These are phyloP conservation scores for Melinaea marsaeus DNA, from an alignment of 2,888 invertebrate species.

Conservation along the genomic window DNA sequence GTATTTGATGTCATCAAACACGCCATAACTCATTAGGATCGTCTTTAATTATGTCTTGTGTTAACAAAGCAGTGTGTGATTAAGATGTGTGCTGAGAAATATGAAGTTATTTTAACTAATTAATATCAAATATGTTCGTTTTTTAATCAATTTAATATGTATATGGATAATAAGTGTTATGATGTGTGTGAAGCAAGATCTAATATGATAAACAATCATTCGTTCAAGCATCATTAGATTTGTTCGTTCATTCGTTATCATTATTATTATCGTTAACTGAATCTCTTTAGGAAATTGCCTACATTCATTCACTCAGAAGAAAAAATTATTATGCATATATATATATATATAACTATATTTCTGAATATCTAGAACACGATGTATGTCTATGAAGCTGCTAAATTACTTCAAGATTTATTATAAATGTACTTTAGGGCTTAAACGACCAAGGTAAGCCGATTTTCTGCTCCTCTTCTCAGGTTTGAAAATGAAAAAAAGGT, in stretches of 20 bases:
- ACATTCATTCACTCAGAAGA: constrained; percentile 43
- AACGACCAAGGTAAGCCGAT: too few relatives aligned
- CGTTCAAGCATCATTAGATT: constrained; percentile 62
- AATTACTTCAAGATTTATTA: too few relatives aligned
- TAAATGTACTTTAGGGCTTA: too few relatives aligned
- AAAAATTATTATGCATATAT: too few relatives aligned
- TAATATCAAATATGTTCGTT: constrained; percentile 13
- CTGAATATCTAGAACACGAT: too few relatives aligned
- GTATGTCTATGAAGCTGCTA: too few relatives aligned
- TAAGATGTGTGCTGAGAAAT: constrained; percentile 29
- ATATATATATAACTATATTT: too few relatives aligned
- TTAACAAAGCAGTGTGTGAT: constrained; percentile 33
- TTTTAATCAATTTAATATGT: too few relatives aligned
- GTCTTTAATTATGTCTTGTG: constrained; percentile 45
- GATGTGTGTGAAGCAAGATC: not conserved
- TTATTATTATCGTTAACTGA: constrained; percentile 49
- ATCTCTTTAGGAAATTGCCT: constrained; percentile 69
- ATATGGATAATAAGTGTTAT: too few relatives aligned
- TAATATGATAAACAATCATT: constrained; percentile 42
- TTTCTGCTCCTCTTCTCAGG: too few relatives aligned
- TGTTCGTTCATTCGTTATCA: constrained; percentile 44
- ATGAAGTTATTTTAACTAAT: constrained; percentile 30
- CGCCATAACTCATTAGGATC: constrained; percentile 26
- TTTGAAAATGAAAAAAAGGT: too few relatives aligned
- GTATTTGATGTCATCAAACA: constrained; percentile 27